A percentile compares a stretch with the other conserved stretches of the same genome.
phyloP scores from a whole-genome alignment of 2,888 invertebrate genomes.

The Cheilosia scutellata region DNA sequence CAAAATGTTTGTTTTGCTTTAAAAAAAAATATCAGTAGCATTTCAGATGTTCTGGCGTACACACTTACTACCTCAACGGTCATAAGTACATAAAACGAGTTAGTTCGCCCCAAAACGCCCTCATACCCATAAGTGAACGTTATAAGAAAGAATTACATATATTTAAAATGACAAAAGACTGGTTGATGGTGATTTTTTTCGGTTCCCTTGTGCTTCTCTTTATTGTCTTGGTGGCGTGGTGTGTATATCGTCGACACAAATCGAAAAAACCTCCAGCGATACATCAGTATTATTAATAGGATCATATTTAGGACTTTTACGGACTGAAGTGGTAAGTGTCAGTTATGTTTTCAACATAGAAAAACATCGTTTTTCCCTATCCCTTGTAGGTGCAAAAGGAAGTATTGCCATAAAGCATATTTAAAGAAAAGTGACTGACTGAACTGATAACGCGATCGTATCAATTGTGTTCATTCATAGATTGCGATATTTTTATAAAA shows the following conservation, averaged over 20 bases:
- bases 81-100: background rate
- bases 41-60: background rate
- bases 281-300: conserved; percentile 42
- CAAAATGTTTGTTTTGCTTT: conserved; percentile 13
- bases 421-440: too few relatives aligned
- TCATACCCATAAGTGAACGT: background rate
- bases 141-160: background rate
- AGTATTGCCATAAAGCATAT: too few relatives aligned
- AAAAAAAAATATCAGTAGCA: conserved; percentile 31
- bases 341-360: background rate
- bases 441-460: too few relatives aligned
- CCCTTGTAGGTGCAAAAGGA: too few relatives aligned
- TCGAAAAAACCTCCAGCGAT: background rate
- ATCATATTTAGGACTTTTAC: background rate
- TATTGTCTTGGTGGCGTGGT: conserved; percentile 14
- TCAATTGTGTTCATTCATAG: too few relatives aligned
- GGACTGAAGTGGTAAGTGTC: background rate
- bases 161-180: conserved; percentile 46
- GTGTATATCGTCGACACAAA: conserved; percentile 16
- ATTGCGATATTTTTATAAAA: too few relatives aligned
- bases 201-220: conserved; percentile 37
- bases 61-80: background rate
- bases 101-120: too few relatives aligned
- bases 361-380: background rate
- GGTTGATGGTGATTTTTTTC: conserved; percentile 32